A percentile compares a stretch with the other conserved stretches of the same genome.
Evolutionary conservation across 1,140 invertebrate genomes (phyloP).

Genomic region (Bombus waltoni): DNA sequence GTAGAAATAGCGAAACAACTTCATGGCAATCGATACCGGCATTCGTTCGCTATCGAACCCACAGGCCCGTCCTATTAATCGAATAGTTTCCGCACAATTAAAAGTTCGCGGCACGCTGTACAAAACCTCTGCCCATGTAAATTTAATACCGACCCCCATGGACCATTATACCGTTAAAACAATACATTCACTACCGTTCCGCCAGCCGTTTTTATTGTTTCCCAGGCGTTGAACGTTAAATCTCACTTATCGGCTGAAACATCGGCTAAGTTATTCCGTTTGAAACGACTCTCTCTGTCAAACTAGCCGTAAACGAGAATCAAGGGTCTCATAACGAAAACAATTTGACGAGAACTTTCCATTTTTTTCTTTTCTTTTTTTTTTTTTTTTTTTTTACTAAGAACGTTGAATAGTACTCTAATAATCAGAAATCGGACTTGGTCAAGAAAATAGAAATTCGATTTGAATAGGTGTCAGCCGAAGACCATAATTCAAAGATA

Average conservation of each 20-base stretch:
- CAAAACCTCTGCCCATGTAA: slow-evolving; percentile 52
- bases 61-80: slow-evolving; percentile 65
- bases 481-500: too few species aligned
- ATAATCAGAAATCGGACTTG: too few species aligned
- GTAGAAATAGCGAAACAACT: slow-evolving; percentile 28
- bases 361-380: background rate
- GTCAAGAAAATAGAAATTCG: too few species aligned
- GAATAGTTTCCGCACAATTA: slow-evolving; percentile 72
- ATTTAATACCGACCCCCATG: slow-evolving; percentile 57
- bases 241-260: slow-evolving; percentile 54
- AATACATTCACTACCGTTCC: slow-evolving; percentile 11
- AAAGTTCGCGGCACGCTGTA: slow-evolving; percentile 48
- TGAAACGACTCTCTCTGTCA: slow-evolving; percentile 20
- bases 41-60: slow-evolving; percentile 41
- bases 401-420: background rate
- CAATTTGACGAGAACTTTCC: background rate
- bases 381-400: background rate
- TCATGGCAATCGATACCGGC: slow-evolving; percentile 43
- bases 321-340: background rate
- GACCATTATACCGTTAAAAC: slow-evolving; percentile 64
- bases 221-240: slow-evolving; percentile 50
- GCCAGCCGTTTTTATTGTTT: slow-evolving; percentile 51
- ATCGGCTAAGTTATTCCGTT: slow-evolving; percentile 41
- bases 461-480: too few species aligned
- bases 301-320: slow-evolving; percentile 28